Base-by-base conservation (phyloP, 2,113 vertebrate species). In the Perognathus longimembris region DNA sequence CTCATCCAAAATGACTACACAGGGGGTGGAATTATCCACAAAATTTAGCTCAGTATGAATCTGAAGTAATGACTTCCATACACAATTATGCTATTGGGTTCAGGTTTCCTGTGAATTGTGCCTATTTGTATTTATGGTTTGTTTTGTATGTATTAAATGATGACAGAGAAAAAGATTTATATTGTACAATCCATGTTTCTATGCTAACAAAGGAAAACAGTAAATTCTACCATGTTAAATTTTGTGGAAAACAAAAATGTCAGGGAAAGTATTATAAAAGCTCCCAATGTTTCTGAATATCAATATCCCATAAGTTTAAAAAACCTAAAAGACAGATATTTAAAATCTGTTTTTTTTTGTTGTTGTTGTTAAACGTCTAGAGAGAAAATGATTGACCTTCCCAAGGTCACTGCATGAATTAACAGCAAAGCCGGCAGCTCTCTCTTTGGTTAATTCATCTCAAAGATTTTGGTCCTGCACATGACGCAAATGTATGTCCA, bases 11-110 rank as follows among this genome's bases (percentile, higher is more conserved):
- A 77, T 63, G 71, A 90, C 71, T 94, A 57, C n/a, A 63, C 64
- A 71, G 76, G 76, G n/a, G 81, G 64, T 88, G 54, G 96, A 89
- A 96, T 95, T 94, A 95, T 67, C 66, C 71, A 82, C 66, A 94
- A 90, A 97, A 87, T 87, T 90, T 88, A 92, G 87, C 93, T 83
- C 92, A 30, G 0, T 89, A 38, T 95, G 92, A 95, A 69, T 90
- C 63, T 87, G 88, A 95, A 94, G 50, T 84, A 91, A 34, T 95
- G 57, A 93, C 82, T 96, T 96, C 94, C 78, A 67, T 73, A 71
- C 61, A 77, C 64, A 89, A 83, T 85, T 96, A 96, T 76, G 88
- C 18, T 92, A 95, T 89, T 1, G 67, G 86, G 79, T 92, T 5
- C 78, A 88, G 63, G 80, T 78, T 89, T 76, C 90, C n/a, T 79